Base-by-base conservation (phyloP, 2,797 vertebrate species). In the Dryobates pubescens region DNA sequence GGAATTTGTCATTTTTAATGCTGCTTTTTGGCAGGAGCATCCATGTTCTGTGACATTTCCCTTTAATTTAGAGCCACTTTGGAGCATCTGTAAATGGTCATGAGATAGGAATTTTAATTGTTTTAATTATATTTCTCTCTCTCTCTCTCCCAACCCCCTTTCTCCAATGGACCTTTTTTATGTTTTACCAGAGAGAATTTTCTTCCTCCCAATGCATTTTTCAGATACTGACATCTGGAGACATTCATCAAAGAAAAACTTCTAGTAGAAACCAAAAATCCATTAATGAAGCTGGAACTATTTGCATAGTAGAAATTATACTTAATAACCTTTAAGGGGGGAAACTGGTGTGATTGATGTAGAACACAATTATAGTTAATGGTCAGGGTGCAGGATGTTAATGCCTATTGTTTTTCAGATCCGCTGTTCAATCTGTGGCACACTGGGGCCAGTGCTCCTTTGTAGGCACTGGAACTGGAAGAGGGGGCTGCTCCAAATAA, bases 61-160 rank as follows among this genome's bases (percentile, higher is more conserved):
- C 56, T 91, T 95, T 94, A 95, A 95, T 96, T 96, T 94, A 95
- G 89, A 96, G 86, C 84, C 86, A 93, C 88, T 95, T 94, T 86
- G 76, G 88, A 95, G 64, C 91, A 93, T 95, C 95, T 93, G 93
- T 93, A 96, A 94, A 95, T 95, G 94, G 89, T 94, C 92, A 89
- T 94, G 93, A 94, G 95, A 86, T 93, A 93, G 86, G 93, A 96
- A 95, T 94, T 95, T 94, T 95, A 96, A 96, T 96, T 96, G 95
- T 96, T 95, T 95, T 96, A 93, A 96, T 95, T 95, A 95, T 89
- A 91, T 93, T 96, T 81, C 88, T 81, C 4, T 90, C 88, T 81
- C 4, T 90, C 84, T 81, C 67, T 41, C 84, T n/a, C n/a, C 87
- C 81, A 73, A 38, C 59, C 59, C 58, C 64, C 70, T 85, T 20